Base-by-base conservation (phyloP, 2,888 invertebrate species). In the Galerucella nymphaeae region DNA sequence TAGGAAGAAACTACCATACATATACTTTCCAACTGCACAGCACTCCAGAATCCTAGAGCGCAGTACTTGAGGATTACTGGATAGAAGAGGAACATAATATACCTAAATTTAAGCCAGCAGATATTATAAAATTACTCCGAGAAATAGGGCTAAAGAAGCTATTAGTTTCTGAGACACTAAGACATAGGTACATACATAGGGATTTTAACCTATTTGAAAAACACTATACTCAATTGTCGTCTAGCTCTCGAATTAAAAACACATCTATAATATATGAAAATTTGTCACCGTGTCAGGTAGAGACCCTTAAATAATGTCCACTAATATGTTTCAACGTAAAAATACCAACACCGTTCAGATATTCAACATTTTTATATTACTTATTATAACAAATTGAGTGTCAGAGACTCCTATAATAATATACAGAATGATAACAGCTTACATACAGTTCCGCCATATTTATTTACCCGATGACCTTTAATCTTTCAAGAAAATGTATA, bases 251-350 rank as follows among this genome's bases (percentile, higher is more conserved):
- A 66, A 66, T 41, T 66, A 66, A 55, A 57, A 18, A 38, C 2
- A 20, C 10, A 41, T 72, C 65, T 57, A 66, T 70, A 61, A 75
- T 62, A 63, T 74, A 74, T 57, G 53, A 57, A 74, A 74, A 65
- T 70, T 70, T 77, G 74, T 75, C 75, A 45, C 50, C 42, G 55
- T 69, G 70, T 62, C 62, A n/a, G 48, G 67, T 65, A 18, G 59
- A 55, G 1, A 23, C 58, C 55, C 45, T 63, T 76, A 67, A 75
- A 76, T 76, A 75, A 76, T 77, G 48, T 53, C 38, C n/a, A 18
- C 58, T 55, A 66, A 67, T 61, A 42, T 62, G 66, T 66, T 53
- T 66, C 62, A 65, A 13, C 38, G 62, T 18, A 48, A 38, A 53
- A 61, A 53, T 71, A 38, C 50, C 48, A 59, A 57, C 50, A 30